Base-by-base conservation (phyloP, 2,113 vertebrate genomes). In the Zeus faber region DNA sequence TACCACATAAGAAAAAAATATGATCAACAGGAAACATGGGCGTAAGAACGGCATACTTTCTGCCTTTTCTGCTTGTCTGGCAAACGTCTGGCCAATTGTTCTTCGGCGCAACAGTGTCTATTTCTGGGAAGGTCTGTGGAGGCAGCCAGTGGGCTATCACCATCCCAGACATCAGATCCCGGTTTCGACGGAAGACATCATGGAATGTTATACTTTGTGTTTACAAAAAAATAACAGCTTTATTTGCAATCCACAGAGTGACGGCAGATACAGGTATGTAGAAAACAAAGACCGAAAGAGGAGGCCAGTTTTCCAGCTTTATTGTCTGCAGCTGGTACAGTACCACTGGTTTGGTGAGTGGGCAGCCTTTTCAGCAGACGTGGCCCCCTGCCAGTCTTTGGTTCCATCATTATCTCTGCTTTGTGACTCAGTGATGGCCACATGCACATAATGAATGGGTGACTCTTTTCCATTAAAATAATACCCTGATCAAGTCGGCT, bases 11-110 rank as follows among this genome's bases (percentile, higher is more conserved):
- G 56, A 77, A 82, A 77, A 83, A 62, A 71, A 77, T 65, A 57
- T 49, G 33, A 79, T 85, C 84, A 89, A 86, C 83, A 88, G 85
- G 83, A 89, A 88, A 76, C 64, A 54, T 76, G 82, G 78, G 80
- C 74, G 73, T 82, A 74, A 82, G 69, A 55, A 61, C 79, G 66
- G 76, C 70, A 86, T 74, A 69, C 69, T 54, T 85, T 79, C 63
- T 77, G 74, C 72, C 70, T 62, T 66, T 81, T 76, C 62, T 76
- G 77, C 71, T 80, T 62, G 72, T 43, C 69, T 69, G 58, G 29
- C 35, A 16, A 26, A 13, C 25, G 55, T 54, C 52, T 55, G 52
- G 9, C 22, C 13, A 8, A 48, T 29, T 46, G n/a, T 64, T 80
- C 69, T 57, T 69, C 66, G 70, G 53, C 33, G 50, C 41, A 58